A percentile compares a stretch with the other conserved stretches of the same genome.
Evolutionary conservation across 2,797 vertebrate species (phyloP).

Genomic region (Adelosebastes latens): DNA sequence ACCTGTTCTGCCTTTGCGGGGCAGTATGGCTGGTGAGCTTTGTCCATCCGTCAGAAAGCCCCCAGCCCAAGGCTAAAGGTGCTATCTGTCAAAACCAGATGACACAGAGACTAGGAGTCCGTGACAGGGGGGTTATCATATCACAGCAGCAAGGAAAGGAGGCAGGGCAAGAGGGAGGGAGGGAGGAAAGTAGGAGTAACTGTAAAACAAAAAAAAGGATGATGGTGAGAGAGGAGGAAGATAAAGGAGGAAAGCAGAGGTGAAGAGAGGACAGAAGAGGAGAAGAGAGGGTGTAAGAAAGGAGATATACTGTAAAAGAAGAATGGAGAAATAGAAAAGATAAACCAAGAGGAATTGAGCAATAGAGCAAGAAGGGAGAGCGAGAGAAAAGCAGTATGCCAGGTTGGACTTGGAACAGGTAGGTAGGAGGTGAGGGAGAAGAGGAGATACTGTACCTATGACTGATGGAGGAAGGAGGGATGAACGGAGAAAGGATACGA

Average conservation of each 20-base stretch:
- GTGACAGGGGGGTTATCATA: conserved; percentile 73
- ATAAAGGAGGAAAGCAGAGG: background rate
- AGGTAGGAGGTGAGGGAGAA: conserved; percentile 27
- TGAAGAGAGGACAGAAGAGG: background rate
- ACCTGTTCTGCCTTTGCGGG: background rate
- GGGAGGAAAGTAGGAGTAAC: conserved; percentile 10
- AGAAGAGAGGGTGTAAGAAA: conserved; percentile 1
- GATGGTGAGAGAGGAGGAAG: background rate
- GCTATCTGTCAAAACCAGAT: conserved; percentile 75
- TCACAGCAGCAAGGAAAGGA: conserved; percentile 53
- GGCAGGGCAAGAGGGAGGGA: conserved; percentile 12
- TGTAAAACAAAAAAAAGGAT: conserved; percentile 29
- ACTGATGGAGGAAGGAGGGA: conserved; percentile 38
- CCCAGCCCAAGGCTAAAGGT: conserved; percentile 76
- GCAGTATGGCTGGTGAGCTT: conserved; percentile 52
- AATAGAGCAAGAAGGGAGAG: conserved; percentile 2
- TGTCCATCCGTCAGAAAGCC: conserved; percentile 73
- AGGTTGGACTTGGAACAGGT: background rate
- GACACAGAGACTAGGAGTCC: conserved; percentile 71
- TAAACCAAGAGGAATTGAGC: background rate
- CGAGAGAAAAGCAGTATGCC: background rate
- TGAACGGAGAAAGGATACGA: conserved; percentile 30
- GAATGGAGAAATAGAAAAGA: background rate
- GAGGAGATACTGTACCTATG: conserved; percentile 23
- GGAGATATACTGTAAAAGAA: background rate